Conservation (phyloP, 2,113 vertebrate genomes). For the Rhinolophus ferrumequinum region DNA sequence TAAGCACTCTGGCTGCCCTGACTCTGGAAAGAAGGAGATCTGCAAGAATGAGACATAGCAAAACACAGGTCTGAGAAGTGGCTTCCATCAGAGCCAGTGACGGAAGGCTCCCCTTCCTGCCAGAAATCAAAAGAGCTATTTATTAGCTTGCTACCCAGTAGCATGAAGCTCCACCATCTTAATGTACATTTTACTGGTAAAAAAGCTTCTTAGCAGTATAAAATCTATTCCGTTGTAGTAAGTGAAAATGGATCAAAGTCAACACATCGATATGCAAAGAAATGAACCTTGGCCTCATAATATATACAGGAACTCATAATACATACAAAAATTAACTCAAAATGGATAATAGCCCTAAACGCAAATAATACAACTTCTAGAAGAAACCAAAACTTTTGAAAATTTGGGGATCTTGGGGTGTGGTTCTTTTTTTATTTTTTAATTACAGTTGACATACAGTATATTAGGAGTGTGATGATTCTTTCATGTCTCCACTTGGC, state of each 20-base stretch:
- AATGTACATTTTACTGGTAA: not conserved
- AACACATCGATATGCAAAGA: not conserved
- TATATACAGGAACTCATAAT: not conserved
- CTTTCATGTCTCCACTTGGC: not conserved
- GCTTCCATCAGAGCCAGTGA: slow-evolving; percentile 4
- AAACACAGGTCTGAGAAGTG: slow-evolving; percentile 33
- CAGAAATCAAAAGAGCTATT: slow-evolving; percentile 3
- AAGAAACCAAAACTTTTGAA: slow-evolving; percentile 15
- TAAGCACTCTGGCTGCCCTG: slow-evolving; percentile 84
- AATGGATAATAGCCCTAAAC: not conserved
- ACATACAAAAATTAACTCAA: slow-evolving; percentile 4
- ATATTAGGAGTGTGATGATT: not conserved
- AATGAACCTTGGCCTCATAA: not conserved
- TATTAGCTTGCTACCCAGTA: not conserved
- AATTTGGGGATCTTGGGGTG: not conserved
- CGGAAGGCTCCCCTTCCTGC: not conserved
- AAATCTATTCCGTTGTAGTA: slow-evolving; percentile 17
- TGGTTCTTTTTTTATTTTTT: not conserved
- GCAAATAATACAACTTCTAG: not conserved
- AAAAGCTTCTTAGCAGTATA: not conserved
- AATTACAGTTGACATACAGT: not conserved
- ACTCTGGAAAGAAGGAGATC: slow-evolving; percentile 84
- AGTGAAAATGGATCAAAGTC: not conserved
- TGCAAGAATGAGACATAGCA: slow-evolving; percentile 65
- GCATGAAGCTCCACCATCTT: not conserved